These are phyloP conservation scores for Tholera decimalis DNA, from an alignment of 2,888 invertebrate genomes.

Conservation along the genomic window DNA sequence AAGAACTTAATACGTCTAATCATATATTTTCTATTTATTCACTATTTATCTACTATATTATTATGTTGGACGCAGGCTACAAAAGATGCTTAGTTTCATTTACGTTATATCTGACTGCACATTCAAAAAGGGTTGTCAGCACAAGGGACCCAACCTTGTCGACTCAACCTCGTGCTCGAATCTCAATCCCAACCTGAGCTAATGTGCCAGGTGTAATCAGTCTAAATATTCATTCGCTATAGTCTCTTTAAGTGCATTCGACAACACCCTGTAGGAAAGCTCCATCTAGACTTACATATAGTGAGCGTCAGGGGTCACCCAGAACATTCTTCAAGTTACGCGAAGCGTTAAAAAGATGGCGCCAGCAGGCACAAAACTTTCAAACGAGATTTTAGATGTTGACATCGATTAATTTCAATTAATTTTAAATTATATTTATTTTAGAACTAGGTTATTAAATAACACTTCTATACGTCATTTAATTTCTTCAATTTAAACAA, in stretches of 20 bases:
- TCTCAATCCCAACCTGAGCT: neutral
- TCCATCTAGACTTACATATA: neutral
- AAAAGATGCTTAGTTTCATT: neutral
- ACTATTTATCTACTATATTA: neutral
- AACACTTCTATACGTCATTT: no score
- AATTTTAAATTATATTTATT: no score
- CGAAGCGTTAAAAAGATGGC: conserved; percentile 1
- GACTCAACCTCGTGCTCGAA: neutral
- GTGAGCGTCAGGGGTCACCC: neutral
- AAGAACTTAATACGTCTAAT: neutral
- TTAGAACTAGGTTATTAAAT: no score
- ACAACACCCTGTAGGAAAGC: neutral
- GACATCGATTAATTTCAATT: neutral
- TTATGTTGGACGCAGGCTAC: neutral
- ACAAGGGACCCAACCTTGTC: neutral
- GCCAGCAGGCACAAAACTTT: neutral
- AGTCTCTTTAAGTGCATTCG: neutral
- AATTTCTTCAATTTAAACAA: no score
- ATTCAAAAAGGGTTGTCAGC: neutral
- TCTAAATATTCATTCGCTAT: neutral
- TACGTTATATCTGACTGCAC: neutral
- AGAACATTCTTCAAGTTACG: neutral
- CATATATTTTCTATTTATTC: neutral
- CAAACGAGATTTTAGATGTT: no score
- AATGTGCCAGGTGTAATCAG: neutral